phyloP scores from a whole-genome alignment of 2,888 invertebrate species.

The Entomobrya multifasciata region DNA sequence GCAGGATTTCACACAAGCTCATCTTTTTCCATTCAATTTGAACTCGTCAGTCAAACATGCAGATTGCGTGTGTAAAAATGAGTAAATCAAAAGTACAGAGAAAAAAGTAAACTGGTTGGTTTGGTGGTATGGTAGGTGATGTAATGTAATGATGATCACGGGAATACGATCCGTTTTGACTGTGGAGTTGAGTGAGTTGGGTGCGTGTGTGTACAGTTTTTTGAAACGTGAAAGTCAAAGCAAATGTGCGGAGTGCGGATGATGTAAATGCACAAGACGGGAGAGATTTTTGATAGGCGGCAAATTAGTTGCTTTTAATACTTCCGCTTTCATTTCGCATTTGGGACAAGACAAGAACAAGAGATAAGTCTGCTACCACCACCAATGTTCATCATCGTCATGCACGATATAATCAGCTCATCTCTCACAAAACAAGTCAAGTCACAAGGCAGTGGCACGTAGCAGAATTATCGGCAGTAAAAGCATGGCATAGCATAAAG shows the following conservation, averaged over 20 bases:
- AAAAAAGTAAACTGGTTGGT: background rate
- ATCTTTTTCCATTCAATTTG: too few species aligned
- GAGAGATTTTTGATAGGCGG: constrained; percentile 21
- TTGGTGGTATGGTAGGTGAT: too few species aligned
- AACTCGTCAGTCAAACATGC: too few species aligned
- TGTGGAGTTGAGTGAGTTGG: too few species aligned
- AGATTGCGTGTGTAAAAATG: too few species aligned
- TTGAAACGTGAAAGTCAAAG: constrained; percentile 10
- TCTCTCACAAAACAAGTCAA: background rate
- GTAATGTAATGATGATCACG: background rate
- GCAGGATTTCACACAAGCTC: too few species aligned
- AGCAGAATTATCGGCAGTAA: too few species aligned
- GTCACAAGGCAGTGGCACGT: too few species aligned
- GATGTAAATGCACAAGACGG: constrained; percentile 32
- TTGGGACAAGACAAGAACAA: background rate
- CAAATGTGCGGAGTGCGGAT: background rate
- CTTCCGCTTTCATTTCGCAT: constrained; percentile 35
- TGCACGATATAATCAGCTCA: constrained; percentile 16
- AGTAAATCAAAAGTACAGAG: constrained; percentile 17
- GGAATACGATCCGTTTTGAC: background rate
- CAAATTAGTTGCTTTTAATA: constrained; percentile 59
- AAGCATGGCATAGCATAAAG: too few species aligned
- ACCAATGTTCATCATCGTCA: background rate
- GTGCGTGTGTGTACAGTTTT: constrained; percentile 31
- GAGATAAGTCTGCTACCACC: background rate